Evolutionary conservation across 35 echinoderm and acorn worm genomes (phyloP), one percentile per base, ranked within the genome.

Genomic region (Eucidaris tribuloides): DNA sequence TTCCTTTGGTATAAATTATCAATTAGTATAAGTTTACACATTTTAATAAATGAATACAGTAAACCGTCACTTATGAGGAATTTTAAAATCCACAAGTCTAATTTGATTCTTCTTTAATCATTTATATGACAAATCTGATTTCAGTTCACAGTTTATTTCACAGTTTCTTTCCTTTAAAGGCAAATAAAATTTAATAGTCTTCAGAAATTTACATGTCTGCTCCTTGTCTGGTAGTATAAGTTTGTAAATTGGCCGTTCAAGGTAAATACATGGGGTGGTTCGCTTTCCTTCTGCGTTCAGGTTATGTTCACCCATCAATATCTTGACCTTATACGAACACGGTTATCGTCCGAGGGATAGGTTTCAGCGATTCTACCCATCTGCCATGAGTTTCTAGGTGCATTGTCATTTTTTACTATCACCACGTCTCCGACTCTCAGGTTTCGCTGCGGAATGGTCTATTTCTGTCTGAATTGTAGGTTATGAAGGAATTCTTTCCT

Each of bases 221-320:
- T 80, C 52, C 43, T 55, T 72, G 83, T 46, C 54, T 29, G 70
- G 32, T 45, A 74, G 40, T 81, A 90, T 52, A 3, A 90, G 29
- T 54, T 90, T 90, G 18, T 84, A 81, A 62, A 90, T 78, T 18
- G 81, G 88, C 1, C 80, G 81, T 38, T 84, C 81, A 57, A 90
- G 66, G n/a, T 76, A 56, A 46, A 38, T 46, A 22, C 17, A 14
- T 24, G 36, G 32, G 55, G 39, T 13, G 13, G 54, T 78, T 3
- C 77, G 65, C 34, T 66, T 84, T 13, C 88, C 81, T 3, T 56
- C 41, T 38, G 25, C 37, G 58, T 88, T 80, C 1, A 93, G n/a
- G 17, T 72, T 80, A 3, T 15, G 46, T 14, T 40, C 50, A 25
- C 74, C 81, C 2, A 85, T 35, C 4, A 25, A 42, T 24, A 91